phyloP scores from a whole-genome alignment of 1,140 invertebrate genomes.

The Zaprionus gabonicus region DNA sequence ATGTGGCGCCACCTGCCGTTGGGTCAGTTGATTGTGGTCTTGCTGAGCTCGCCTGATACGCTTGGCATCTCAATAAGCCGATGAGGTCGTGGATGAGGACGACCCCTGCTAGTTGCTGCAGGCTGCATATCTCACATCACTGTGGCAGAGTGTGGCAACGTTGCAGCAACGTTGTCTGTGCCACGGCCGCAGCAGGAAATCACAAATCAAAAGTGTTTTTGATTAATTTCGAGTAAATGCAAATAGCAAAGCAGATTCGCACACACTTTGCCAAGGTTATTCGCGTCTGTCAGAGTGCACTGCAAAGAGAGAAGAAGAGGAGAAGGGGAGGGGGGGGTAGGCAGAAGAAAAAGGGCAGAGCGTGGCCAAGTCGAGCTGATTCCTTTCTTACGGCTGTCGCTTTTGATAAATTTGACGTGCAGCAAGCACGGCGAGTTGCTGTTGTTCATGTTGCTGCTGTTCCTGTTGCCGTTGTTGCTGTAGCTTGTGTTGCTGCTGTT shows the following conservation, averaged over 20 bases:
- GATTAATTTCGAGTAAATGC: slow-evolving; percentile 75
- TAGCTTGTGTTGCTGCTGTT: slow-evolving; percentile 1
- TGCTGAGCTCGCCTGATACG: neutral
- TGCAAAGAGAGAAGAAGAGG: neutral
- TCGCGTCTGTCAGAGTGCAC: slow-evolving; percentile 63
- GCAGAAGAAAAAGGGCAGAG: neutral
- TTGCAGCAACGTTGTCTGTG: neutral
- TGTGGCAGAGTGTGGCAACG: neutral
- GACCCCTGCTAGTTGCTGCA: neutral
- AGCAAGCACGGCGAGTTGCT: slow-evolving; percentile 28
- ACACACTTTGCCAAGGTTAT: slow-evolving; percentile 52
- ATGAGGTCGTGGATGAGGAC: neutral
- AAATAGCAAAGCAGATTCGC: slow-evolving; percentile 53
- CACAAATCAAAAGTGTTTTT: slow-evolving; percentile 59
- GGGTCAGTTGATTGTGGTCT: neutral
- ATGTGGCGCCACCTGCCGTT: slow-evolving; percentile 1
- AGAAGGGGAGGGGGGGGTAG: neutral
- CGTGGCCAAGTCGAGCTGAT: slow-evolving; percentile 20
- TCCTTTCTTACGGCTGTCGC: slow-evolving; percentile 73
- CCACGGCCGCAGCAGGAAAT: slow-evolving; percentile 61
- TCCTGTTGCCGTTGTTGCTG: slow-evolving; percentile 40
- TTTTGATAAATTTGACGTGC: slow-evolving; percentile 75
- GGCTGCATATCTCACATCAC: slow-evolving; percentile 8
- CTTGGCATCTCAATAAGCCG: neutral
- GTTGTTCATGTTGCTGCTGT: slow-evolving; percentile 34